These are phyloP conservation scores for Zaprionus taronus DNA, from an alignment of 1,140 invertebrate genomes.

Conservation along the genomic window DNA sequence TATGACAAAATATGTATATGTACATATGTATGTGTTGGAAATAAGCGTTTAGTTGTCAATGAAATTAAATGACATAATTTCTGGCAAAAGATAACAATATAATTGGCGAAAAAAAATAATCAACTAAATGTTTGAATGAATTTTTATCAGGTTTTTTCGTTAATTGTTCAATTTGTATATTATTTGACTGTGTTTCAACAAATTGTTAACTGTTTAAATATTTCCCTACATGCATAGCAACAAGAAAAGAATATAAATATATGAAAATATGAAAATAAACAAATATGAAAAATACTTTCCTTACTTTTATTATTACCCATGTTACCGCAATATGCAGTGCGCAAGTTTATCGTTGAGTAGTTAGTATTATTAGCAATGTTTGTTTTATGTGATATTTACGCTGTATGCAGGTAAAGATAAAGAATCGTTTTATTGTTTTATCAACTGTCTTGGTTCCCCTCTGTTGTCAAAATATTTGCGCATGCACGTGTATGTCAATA, in stretches of 20 bases:
- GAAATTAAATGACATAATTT: slow-evolving; percentile 2
- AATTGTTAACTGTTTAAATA: background rate
- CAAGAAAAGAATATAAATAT: no score
- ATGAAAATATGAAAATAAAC: no score
- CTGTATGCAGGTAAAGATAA: background rate
- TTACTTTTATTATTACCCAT: background rate
- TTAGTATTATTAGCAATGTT: background rate
- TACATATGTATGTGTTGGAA: background rate
- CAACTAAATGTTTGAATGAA: background rate
- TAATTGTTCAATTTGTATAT: background rate
- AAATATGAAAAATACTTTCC: background rate
- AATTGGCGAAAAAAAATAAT: background rate
- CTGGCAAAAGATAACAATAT: background rate
- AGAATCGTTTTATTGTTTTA: background rate
- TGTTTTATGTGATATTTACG: background rate
- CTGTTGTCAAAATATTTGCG: slow-evolving; percentile 9
- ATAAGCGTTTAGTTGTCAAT: slow-evolving; percentile 1
- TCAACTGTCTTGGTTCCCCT: background rate
- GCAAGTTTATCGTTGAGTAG: background rate
- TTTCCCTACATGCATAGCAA: no score
- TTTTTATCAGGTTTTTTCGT: background rate
- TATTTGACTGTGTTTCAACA: background rate
- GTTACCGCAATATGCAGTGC: no score
- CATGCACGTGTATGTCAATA: slow-evolving; percentile 24
- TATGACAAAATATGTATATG: background rate